phyloP scores from a whole-genome alignment of 2,888 invertebrate genomes.

The Lasiommata megera region DNA sequence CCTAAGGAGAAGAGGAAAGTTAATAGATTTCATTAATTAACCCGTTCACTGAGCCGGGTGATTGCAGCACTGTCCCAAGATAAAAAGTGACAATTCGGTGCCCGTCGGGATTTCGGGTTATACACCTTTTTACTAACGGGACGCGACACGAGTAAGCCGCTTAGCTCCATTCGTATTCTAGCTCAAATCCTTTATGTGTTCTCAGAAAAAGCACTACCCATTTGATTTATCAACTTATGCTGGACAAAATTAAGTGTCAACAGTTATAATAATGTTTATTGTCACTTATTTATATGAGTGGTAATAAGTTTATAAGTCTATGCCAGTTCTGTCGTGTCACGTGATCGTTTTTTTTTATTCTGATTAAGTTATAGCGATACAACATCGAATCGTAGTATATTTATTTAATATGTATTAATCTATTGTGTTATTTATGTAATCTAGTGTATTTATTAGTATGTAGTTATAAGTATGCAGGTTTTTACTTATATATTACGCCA shows the following conservation, averaged over 20 bases:
- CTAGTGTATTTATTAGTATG: too few relatives aligned
- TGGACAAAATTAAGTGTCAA: slow-evolving; percentile 18
- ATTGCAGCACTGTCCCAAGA: slow-evolving; percentile 69
- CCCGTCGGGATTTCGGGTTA: slow-evolving; percentile 53
- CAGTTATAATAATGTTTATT: neutral
- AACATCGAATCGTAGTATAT: too few relatives aligned
- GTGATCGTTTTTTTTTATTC: too few relatives aligned
- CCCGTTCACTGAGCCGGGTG: slow-evolving; percentile 77
- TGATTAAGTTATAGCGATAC: too few relatives aligned
- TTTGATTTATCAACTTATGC: slow-evolving; percentile 14
- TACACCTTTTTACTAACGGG: slow-evolving; percentile 52
- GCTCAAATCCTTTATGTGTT: slow-evolving; percentile 25
- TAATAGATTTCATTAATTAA: slow-evolving; percentile 82
- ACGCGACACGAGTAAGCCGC: slow-evolving; percentile 44
- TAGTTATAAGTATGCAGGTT: too few relatives aligned
- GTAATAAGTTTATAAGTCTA: too few relatives aligned
- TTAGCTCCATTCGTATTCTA: slow-evolving; percentile 35
- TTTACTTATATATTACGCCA: too few relatives aligned
- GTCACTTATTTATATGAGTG: too few relatives aligned
- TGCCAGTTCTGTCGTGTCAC: too few relatives aligned
- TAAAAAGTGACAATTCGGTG: slow-evolving; percentile 67
- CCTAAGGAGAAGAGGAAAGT: slow-evolving; percentile 68
- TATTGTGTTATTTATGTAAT: too few relatives aligned
- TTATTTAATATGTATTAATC: too few relatives aligned
- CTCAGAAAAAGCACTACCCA: slow-evolving; percentile 20